Evolutionary conservation across 1,140 invertebrate species (phyloP).

Genomic region (Daktulosphaira vitifoliae): DNA sequence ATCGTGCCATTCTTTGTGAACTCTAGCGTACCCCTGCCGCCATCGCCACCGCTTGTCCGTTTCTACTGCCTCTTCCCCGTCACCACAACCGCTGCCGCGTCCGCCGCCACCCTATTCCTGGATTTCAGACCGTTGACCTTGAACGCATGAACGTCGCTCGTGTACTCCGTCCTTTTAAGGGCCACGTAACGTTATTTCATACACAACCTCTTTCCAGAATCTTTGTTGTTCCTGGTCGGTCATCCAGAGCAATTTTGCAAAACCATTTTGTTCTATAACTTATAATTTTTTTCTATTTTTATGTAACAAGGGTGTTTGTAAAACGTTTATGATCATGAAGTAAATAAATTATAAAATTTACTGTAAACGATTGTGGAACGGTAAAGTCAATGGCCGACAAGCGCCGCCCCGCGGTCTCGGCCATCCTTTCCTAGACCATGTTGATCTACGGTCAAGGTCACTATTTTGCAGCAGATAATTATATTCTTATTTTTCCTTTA

Average conservation of each 20-base stretch:
- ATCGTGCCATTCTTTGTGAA: conserved; percentile 34
- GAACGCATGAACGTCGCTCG: conserved; percentile 17
- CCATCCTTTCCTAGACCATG: conserved; percentile 30
- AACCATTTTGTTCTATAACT: too few species aligned
- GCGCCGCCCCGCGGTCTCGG: conserved; percentile 30
- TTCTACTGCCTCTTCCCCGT: not conserved
- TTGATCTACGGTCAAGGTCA: conserved; percentile 27
- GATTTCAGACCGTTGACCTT: conserved; percentile 33
- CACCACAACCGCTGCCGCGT: not conserved
- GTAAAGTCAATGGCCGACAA: conserved; percentile 22
- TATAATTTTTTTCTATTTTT: too few species aligned
- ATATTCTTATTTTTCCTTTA: not conserved
- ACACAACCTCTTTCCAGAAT: too few species aligned
- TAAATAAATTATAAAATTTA: too few species aligned
- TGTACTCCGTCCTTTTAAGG: conserved; percentile 26
- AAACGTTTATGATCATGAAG: too few species aligned
- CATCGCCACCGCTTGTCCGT: not conserved
- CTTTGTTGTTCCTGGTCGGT: too few species aligned
- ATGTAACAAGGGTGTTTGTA: too few species aligned
- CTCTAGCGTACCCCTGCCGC: conserved; percentile 10
- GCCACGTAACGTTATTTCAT: conserved; percentile 31
- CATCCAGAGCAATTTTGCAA: too few species aligned
- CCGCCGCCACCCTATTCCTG: conserved; percentile 15
- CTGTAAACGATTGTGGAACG: not conserved
- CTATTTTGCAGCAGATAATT: not conserved